Conservation (phyloP, 2,797 vertebrate genomes). For the Micrastur ruficollis region DNA sequence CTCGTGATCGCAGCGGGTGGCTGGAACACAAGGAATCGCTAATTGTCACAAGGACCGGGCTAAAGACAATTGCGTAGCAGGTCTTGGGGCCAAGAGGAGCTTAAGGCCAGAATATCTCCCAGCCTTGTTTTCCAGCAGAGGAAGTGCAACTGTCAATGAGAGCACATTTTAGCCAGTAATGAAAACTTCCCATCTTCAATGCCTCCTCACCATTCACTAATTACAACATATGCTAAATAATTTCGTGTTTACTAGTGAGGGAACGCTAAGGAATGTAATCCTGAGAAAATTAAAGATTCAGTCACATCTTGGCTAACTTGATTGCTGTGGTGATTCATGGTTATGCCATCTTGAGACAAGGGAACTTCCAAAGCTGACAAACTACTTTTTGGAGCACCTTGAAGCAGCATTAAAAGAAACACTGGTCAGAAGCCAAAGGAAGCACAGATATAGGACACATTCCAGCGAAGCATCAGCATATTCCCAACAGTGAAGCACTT, state of each 20-base stretch:
- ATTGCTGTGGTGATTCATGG: neutral
- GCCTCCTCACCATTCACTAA: neutral
- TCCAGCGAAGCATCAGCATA: slow-evolving; percentile 6
- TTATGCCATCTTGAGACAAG: neutral
- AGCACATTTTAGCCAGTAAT: neutral
- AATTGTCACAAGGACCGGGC: neutral
- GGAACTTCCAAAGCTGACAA: slow-evolving; percentile 20
- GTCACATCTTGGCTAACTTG: neutral
- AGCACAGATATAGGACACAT: neutral
- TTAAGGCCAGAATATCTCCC: neutral
- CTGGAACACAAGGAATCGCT: neutral
- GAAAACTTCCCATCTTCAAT: neutral
- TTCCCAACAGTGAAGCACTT: neutral
- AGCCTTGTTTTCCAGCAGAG: neutral
- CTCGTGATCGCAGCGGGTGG: neutral
- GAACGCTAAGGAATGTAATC: slow-evolving; percentile 22
- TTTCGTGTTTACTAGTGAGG: neutral
- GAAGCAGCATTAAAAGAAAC: neutral
- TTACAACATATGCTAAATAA: neutral
- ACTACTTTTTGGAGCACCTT: slow-evolving; percentile 19
- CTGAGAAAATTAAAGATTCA: slow-evolving; percentile 37
- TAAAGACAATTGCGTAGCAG: neutral
- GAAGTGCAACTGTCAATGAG: neutral
- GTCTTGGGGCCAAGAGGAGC: neutral
- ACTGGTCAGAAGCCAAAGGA: slow-evolving; percentile 3